These are phyloP conservation scores for Tanypteryx hageni DNA, from an alignment of 2,888 invertebrate genomes.

Conservation along the genomic window DNA sequence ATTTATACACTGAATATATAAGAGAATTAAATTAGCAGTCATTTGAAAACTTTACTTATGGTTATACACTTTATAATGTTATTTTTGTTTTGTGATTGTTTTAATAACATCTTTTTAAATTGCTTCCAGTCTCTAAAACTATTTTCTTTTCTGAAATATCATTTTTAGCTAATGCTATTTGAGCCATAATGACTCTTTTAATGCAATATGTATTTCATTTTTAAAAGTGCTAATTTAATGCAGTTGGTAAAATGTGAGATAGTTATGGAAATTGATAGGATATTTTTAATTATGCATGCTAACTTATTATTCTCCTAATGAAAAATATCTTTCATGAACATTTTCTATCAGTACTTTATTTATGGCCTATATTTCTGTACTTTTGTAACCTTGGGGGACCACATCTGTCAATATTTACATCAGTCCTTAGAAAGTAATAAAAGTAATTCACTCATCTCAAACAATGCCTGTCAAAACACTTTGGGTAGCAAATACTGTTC, in stretches of 20 bases:
- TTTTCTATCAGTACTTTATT: slow-evolving; percentile 29
- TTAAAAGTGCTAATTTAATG: neutral
- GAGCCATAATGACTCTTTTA: neutral
- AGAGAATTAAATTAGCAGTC: neutral
- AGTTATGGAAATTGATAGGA: neutral
- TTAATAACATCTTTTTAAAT: neutral
- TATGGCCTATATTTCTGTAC: neutral
- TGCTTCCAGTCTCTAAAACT: neutral
- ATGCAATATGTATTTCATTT: neutral
- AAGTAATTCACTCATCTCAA: neutral
- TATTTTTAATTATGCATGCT: neutral
- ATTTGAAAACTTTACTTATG: neutral
- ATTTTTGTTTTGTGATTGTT: neutral
- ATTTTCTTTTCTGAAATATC: neutral
- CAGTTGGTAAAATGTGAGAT: neutral
- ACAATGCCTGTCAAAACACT: neutral
- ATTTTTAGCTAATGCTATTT: neutral
- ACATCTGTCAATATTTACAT: slow-evolving; percentile 44
- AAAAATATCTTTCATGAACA: neutral
- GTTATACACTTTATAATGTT: neutral
- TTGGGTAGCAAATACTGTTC: slow-evolving; percentile 1
- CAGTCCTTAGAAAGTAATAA: slow-evolving; percentile 5
- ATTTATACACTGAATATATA: neutral
- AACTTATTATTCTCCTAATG: neutral
- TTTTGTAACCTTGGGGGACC: slow-evolving; percentile 56